Conservation (phyloP, 2,888 invertebrate species). For the Corbicula japonica region DNA sequence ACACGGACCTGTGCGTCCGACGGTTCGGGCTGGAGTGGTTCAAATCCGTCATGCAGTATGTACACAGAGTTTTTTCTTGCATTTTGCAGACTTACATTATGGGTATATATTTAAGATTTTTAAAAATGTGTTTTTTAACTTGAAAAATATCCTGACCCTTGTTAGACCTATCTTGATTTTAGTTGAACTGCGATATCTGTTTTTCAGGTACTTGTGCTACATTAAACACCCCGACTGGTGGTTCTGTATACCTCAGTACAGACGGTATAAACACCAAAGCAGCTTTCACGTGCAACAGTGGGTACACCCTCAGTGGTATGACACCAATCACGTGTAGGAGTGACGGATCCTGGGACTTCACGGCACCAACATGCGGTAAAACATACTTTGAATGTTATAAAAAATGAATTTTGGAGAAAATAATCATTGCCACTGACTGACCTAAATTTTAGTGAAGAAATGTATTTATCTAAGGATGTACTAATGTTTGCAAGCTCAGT, state of each 20-base stretch:
- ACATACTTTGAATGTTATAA: too few relatives aligned
- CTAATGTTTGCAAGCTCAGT: too few relatives aligned
- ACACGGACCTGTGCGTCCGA: slow-evolving; percentile 34
- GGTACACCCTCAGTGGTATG: slow-evolving; percentile 31
- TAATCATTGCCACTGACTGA: too few relatives aligned
- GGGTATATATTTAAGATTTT: too few relatives aligned
- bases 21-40: slow-evolving; percentile 43
- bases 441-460: too few relatives aligned
- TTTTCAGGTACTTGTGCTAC: slow-evolving; percentile 40
- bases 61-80: background rate
- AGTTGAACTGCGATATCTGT: background rate
- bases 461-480: too few relatives aligned
- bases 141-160: too few relatives aligned
- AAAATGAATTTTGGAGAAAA: too few relatives aligned
- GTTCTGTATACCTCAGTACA: slow-evolving; percentile 13
- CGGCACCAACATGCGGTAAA: slow-evolving; percentile 40
- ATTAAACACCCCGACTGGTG: slow-evolving; percentile 27
- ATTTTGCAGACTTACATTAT: background rate
- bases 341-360: slow-evolving; percentile 39
- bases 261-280: slow-evolving; percentile 27
- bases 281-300: slow-evolving; percentile 22
- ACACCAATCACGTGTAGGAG: slow-evolving; percentile 19
- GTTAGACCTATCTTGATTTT: background rate
- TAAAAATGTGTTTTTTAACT: too few relatives aligned
- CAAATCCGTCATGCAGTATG: slow-evolving; percentile 29